Percentiles rank a stretch among this genome's conserved stretches.
phyloP scores from a whole-genome alignment of 2,797 vertebrate genomes.

The Bradypodion pumilum region DNA sequence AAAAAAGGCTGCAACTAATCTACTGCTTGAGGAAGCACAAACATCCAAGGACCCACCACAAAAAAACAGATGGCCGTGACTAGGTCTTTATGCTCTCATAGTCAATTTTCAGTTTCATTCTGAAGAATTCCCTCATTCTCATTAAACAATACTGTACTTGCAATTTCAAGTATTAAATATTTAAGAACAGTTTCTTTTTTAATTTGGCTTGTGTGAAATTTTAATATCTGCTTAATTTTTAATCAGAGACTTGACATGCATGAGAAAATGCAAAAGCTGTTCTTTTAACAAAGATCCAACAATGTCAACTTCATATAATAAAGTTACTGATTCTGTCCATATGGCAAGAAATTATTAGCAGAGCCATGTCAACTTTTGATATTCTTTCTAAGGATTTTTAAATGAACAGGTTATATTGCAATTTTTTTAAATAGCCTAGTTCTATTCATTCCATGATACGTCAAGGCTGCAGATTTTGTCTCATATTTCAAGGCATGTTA shows the following conservation, averaged over 20 bases:
- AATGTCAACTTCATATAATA: conserved; percentile 26
- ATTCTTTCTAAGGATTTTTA: conserved; percentile 20
- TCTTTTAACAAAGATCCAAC: conserved; percentile 40
- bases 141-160: conserved; percentile 53
- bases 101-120: conserved; percentile 21
- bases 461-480: conserved; percentile 28
- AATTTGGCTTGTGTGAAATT: conserved; percentile 67
- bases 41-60: rapidly evolving
- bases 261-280: conserved; percentile 13
- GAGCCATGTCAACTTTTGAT: background rate
- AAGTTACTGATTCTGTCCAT: background rate
- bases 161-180: conserved; percentile 59
- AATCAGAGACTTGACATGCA: conserved; percentile 48
- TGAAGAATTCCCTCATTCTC: conserved; percentile 49
- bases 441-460: conserved; percentile 33
- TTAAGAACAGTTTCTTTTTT: conserved; percentile 65
- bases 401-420: background rate
- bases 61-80: conserved; percentile 2
- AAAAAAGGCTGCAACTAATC: rapidly evolving
- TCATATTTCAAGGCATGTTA: conserved; percentile 7
- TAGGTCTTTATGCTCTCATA: conserved; percentile 4
- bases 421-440: conserved; percentile 38
- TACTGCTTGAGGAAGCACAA: background rate
- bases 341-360: conserved; percentile 25
- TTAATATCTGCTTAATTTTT: conserved; percentile 71